Evolutionary conservation across 2,113 vertebrate species (phyloP), one percentile per base, ranked within the genome.

Genomic region (Saguinus midas): DNA sequence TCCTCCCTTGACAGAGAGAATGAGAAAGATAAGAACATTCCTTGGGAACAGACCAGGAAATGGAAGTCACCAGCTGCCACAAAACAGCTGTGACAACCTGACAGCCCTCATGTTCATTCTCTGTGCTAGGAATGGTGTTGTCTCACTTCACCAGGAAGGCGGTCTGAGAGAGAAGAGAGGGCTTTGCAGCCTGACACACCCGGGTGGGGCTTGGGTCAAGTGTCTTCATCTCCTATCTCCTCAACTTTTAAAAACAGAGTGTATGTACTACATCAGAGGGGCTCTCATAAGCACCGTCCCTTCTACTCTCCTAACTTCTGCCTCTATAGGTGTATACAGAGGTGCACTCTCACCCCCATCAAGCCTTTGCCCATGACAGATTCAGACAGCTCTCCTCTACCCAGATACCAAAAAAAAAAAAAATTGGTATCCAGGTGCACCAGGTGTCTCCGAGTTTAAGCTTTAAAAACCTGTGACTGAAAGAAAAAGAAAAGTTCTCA

Each of bases 21-120:
- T 80, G 86, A 95, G 70, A 72, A 95, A 87, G 80, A 88, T 95
- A 5, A 90, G 93, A 78, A 96, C 83, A 91, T 81, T 87, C 87
- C 91, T 81, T 85, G 66, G 89, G 94, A 97, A 96, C 73, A 45
- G 90, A 96, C 88, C 86, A 82, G 97, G 52, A 84, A 89, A 91
- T 40, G 55, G 52, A 86, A 93, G 84, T 37, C 6, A 58, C 5
- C 3, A 92, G 84, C 75, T 84, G 73, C 50, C 96, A 35, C 6
- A 0, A 81, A 92, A 75, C 0, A 73, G 84, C 78, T 40, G n/a
- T n/a, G 17, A 48, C 3, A 2, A 35, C 86, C 94, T 37, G 76
- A 52, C 57, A 78, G 80, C 52, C 70, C 25, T 16, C 86, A 11
- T 16, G 80, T n/a, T 40, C 10, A 18, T n/a, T 57, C 40, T 61